phyloP scores from a whole-genome alignment of 2,888 invertebrate genomes.

The Tipula helvola region DNA sequence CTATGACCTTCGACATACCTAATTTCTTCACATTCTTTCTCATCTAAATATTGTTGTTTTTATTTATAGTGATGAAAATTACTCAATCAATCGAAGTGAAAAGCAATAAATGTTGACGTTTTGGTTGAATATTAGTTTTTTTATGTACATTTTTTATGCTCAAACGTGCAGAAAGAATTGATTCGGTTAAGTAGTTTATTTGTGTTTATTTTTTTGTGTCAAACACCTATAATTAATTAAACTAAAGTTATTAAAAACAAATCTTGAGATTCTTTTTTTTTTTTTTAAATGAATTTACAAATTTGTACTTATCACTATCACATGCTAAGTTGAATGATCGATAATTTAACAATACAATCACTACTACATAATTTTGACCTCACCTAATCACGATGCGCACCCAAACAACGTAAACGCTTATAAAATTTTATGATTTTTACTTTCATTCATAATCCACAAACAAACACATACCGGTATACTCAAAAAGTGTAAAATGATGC shows the following conservation, averaged over 20 bases:
- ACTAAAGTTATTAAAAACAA: not conserved
- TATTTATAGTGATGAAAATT: no score
- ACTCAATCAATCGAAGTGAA: no score
- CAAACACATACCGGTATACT: not conserved
- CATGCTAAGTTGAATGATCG: no score
- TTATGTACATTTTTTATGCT: not conserved
- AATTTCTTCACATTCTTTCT: no score
- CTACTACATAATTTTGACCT: not conserved
- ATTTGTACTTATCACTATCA: not conserved
- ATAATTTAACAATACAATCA: no score
- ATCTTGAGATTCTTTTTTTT: no score
- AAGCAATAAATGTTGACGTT: not conserved
- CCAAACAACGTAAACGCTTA: not conserved
- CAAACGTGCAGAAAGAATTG: not conserved
- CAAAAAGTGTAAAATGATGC: no score
- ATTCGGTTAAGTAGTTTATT: not conserved
- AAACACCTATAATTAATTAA: not conserved
- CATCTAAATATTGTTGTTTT: no score
- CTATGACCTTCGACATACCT: no score
- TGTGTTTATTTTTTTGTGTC: not conserved
- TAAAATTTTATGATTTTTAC: not conserved
- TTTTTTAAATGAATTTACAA: no score
- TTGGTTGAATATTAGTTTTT: not conserved
- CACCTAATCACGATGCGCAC: not conserved
- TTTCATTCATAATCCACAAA: not conserved